Conservation (phyloP, 2,113 vertebrate species). For the Pontoporia blainvillei region DNA sequence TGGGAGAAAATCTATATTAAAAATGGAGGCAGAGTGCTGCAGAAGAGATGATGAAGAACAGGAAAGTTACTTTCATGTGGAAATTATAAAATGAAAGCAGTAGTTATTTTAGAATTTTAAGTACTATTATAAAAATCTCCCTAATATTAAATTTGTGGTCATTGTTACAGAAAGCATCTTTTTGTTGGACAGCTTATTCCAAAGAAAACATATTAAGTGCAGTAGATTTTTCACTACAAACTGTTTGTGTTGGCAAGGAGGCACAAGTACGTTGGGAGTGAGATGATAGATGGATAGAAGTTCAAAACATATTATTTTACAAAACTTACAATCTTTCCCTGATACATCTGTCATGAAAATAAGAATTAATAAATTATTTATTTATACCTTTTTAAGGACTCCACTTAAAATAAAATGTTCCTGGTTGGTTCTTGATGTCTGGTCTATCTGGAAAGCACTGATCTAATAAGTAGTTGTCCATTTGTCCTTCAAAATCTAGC, state of each 20-base stretch:
- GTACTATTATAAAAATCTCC: neutral
- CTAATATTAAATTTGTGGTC: neutral
- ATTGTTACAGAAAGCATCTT: neutral
- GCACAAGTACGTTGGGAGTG: neutral
- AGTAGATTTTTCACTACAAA: neutral
- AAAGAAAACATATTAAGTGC: neutral
- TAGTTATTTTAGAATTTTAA: neutral
- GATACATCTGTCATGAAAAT: neutral
- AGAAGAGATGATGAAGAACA: neutral
- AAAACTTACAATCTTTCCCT: neutral
- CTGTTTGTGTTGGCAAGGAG: neutral
- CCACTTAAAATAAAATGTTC: neutral
- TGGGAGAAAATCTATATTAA: neutral
- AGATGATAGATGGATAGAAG: too few relatives aligned
- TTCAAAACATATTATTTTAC: neutral
- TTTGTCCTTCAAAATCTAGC: neutral
- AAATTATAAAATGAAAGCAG: neutral
- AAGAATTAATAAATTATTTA: neutral
- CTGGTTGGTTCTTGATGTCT: neutral
- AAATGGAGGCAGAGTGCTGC: neutral
- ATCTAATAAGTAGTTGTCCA: neutral
- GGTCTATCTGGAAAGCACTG: neutral
- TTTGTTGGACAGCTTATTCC: neutral
- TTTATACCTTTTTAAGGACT: neutral
- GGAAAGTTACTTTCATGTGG: neutral